Percentiles rank a stretch among this genome's conserved stretches.
Conservation (phyloP, 2,888 invertebrate genomes). For the Drosophila nr. fundita region DNA sequence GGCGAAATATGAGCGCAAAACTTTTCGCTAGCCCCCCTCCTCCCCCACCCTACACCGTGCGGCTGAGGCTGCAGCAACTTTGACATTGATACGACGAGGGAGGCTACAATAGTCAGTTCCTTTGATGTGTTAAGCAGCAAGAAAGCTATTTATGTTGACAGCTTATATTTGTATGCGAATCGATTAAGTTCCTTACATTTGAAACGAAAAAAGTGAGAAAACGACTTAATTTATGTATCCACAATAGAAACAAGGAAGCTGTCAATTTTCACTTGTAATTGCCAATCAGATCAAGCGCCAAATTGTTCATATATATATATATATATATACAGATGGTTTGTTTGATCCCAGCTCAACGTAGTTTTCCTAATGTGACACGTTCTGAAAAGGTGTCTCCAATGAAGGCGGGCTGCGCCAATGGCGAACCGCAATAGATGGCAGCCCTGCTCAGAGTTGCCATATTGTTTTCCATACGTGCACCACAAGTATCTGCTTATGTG, state of each 20-base stretch:
- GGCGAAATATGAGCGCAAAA: constrained; percentile 65
- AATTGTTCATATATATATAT: background rate
- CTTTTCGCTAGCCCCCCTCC: constrained; percentile 12
- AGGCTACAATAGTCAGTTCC: constrained; percentile 13
- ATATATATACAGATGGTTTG: background rate
- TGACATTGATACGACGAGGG: constrained; percentile 61
- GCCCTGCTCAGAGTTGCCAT: constrained; percentile 45
- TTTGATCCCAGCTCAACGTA: constrained; percentile 4
- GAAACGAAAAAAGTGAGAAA: background rate
- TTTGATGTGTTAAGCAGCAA: constrained; percentile 29
- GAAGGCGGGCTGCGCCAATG: constrained; percentile 18
- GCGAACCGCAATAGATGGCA: constrained; percentile 35
- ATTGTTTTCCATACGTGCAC: constrained; percentile 54
- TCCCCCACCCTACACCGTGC: background rate
- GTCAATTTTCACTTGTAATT: constrained; percentile 1
- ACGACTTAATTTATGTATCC: background rate
- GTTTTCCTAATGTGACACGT: constrained; percentile 1
- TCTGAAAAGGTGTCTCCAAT: background rate
- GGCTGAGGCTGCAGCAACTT: constrained; percentile 30
- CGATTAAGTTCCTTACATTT: constrained; percentile 16
- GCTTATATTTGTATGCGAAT: constrained; percentile 28
- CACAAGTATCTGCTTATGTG: constrained; percentile 23
- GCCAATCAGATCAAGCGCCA: constrained; percentile 2
- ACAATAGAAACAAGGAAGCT: background rate
- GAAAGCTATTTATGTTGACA: constrained; percentile 23